These are phyloP conservation scores for Chaetophractus vellerosus DNA, from an alignment of 2,797 vertebrate genomes.

Conservation along the genomic window DNA sequence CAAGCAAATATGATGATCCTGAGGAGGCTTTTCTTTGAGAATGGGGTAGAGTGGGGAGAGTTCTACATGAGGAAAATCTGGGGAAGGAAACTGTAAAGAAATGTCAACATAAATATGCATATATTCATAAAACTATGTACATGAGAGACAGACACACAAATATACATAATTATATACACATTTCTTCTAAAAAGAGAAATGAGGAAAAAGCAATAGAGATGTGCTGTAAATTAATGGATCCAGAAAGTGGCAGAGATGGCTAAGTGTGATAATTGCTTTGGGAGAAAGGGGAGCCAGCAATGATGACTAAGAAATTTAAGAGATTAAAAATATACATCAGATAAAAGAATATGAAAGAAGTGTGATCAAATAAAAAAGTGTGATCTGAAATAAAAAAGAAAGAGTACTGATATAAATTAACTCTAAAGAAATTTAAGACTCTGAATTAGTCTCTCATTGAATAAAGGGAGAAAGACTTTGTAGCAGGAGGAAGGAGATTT, in stretches of 20 bases:
- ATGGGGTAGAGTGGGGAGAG: not conserved
- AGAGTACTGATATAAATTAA: slow-evolving; percentile 19
- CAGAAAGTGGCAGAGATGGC: not conserved
- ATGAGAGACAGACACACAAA: not conserved
- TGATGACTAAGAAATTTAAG: not conserved
- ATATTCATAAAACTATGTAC: not conserved
- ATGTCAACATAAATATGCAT: not conserved
- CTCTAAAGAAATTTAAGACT: slow-evolving; percentile 16
- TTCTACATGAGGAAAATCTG: not conserved
- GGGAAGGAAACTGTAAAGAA: slow-evolving; percentile 1
- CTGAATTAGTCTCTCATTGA: not conserved
- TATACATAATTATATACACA: not conserved
- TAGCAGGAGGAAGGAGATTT: not conserved
- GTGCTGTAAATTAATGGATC: not conserved
- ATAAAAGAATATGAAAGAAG: slow-evolving; percentile 2
- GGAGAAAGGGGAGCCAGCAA: slow-evolving; percentile 19
- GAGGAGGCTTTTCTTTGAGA: not conserved
- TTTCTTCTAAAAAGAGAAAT: slow-evolving; percentile 34
- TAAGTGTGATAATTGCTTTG: slow-evolving; percentile 10
- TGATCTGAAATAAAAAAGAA: slow-evolving; percentile 56
- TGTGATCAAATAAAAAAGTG: not conserved
- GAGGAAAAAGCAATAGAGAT: not conserved
- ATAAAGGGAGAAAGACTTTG: not conserved
- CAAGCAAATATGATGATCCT: not conserved
- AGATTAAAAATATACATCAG: slow-evolving; percentile 15